These are phyloP conservation scores for Druon quercuslanigerum DNA, from an alignment of 1,140 invertebrate species.

Conservation along the genomic window DNA sequence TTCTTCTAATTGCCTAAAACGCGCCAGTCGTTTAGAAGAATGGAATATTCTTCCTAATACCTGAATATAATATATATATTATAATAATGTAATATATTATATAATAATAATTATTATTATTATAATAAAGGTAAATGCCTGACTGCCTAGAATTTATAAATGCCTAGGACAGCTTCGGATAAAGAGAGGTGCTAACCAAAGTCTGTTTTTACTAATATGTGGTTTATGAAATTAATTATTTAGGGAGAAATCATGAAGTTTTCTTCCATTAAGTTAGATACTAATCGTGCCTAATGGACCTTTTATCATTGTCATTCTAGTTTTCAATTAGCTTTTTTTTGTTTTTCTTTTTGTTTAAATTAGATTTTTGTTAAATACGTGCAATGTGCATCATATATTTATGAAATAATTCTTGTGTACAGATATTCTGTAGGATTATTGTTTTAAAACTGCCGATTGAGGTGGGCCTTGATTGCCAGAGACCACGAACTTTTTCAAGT, in stretches of 20 bases:
- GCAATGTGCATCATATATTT: slow-evolving; percentile 16
- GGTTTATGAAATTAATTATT: slow-evolving; percentile 32
- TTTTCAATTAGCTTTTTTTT: neutral
- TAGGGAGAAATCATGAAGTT: slow-evolving; percentile 23
- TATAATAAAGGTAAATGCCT: too few relatives aligned
- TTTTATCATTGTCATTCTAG: slow-evolving; percentile 7
- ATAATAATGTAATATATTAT: too few relatives aligned
- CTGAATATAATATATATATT: too few relatives aligned
- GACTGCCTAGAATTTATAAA: too few relatives aligned
- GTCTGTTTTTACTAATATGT: slow-evolving; percentile 42
- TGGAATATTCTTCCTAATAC: too few relatives aligned
- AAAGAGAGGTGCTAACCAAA: slow-evolving; percentile 52
- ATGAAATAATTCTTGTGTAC: slow-evolving; percentile 8
- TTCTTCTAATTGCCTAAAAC: too few relatives aligned
- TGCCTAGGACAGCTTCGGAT: neutral
- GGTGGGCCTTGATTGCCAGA: too few relatives aligned
- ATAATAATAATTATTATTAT: too few relatives aligned
- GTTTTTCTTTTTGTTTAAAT: too few relatives aligned
- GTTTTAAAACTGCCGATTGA: slow-evolving; percentile 1
- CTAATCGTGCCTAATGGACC: slow-evolving; percentile 21
- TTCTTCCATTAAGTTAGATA: slow-evolving; percentile 19
- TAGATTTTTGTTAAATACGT: neutral
- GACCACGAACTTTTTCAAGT: too few relatives aligned
- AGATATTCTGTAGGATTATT: neutral
- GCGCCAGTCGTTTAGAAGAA: too few relatives aligned